Percentiles rank a stretch among this genome's conserved stretches.
Evolutionary conservation across 2,797 vertebrate genomes (phyloP).

Genomic region (Philypnodon macrostomus): DNA sequence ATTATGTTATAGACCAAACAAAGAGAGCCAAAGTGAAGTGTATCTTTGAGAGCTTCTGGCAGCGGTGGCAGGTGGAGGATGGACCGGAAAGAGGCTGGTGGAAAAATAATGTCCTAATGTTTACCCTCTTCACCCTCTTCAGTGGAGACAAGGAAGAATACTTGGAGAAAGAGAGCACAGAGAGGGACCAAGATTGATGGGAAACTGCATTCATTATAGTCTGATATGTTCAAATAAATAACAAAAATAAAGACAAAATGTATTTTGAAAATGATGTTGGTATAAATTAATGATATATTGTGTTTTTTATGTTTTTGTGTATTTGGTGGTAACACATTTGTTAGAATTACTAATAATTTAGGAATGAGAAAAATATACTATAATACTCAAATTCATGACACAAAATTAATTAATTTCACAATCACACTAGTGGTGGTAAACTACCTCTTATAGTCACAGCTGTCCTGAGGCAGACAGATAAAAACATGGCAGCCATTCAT

Average conservation of each 20-base stretch:
- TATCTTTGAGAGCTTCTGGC: slow-evolving; percentile 37
- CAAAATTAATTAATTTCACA: too few relatives aligned
- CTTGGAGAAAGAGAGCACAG: slow-evolving; percentile 24
- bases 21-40: slow-evolving; percentile 27
- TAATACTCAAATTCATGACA: too few relatives aligned
- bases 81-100: slow-evolving; percentile 11
- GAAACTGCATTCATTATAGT: slow-evolving; percentile 1
- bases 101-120: slow-evolving; percentile 43
- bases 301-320: too few relatives aligned
- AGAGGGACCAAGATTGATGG: slow-evolving; percentile 15
- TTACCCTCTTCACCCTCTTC: slow-evolving; percentile 34
- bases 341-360: too few relatives aligned
- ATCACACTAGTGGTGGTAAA: too few relatives aligned
- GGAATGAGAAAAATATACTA: too few relatives aligned
- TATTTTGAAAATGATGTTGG: background rate
- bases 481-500: too few relatives aligned
- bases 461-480: too few relatives aligned
- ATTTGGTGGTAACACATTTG: too few relatives aligned
- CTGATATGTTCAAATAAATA: background rate
- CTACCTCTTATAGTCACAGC: too few relatives aligned
- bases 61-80: slow-evolving; percentile 23
- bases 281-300: too few relatives aligned
- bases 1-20: slow-evolving; percentile 36
- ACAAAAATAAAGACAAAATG: background rate
- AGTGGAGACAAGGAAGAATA: slow-evolving; percentile 34